Evolutionary conservation across 1,140 invertebrate genomes (phyloP).

Genomic region (Formica selysi): DNA sequence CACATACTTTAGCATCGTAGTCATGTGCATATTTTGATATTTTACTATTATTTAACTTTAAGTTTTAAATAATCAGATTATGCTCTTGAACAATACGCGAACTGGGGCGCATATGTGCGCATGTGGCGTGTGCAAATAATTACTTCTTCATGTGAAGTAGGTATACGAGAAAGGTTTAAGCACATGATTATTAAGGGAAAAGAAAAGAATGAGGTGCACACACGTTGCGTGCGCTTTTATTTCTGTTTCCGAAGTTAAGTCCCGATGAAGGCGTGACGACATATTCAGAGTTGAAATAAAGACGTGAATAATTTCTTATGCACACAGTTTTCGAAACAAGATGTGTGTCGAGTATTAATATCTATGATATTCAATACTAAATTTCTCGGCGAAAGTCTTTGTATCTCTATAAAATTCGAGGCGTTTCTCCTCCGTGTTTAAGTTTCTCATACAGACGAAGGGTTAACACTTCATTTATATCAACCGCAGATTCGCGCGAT

Average conservation of each 20-base stretch:
- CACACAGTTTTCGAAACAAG: background rate
- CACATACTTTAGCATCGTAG: background rate
- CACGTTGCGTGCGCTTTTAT: conserved; percentile 31
- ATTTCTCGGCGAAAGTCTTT: background rate
- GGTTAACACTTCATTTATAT: conserved; percentile 72
- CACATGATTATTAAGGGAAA: conserved; percentile 36
- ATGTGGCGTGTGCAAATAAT: conserved; percentile 54
- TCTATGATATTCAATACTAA: background rate
- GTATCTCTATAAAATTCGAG: background rate
- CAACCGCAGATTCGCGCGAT: conserved; percentile 22
- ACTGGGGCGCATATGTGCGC: conserved; percentile 45
- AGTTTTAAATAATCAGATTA: conserved; percentile 46
- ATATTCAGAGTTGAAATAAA: conserved; percentile 17
- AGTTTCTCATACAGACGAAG: background rate
- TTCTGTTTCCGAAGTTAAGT: background rate
- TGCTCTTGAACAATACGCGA: conserved; percentile 41
- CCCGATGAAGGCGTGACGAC: conserved; percentile 19
- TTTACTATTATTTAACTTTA: conserved; percentile 32
- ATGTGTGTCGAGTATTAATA: background rate
- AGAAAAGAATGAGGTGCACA: background rate
- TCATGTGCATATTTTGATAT: background rate
- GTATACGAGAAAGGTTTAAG: conserved; percentile 36
- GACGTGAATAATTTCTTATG: background rate
- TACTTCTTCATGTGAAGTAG: conserved; percentile 42
- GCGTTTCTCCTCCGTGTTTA: background rate